Base-by-base conservation (phyloP, 2,113 vertebrate species). In the Ibidorhyncha struthersii region DNA sequence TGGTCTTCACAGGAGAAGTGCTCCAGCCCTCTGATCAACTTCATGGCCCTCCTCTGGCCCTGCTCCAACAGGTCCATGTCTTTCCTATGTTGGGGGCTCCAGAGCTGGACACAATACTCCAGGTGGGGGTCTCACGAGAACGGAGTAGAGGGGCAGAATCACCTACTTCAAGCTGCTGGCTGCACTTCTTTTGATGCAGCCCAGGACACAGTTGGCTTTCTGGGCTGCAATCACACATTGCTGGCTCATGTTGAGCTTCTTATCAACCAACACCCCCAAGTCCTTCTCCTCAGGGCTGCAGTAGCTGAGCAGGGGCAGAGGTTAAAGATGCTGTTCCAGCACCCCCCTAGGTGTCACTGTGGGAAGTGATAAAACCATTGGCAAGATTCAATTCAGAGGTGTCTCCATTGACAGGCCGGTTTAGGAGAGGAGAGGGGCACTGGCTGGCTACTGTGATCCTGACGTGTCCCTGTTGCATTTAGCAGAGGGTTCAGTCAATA, bases 321-420 rank as follows among this genome's bases (percentile, higher is more conserved):
- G n/a, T 5, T 7, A 22, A 5, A 36, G 36, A 1, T 4, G 72
- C 36, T 53, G 77, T 10, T 66, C 65, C 76, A 12, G 11, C 88
- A 1, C 30, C 7, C 3, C 9, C 18, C 5, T 2, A 2, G 7
- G 27, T 2, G 3, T 15, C 43, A 4, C 26, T 10, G 56, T 4
- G 25, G 62, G 1, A 19, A 45, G 45, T 45, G 82, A 7, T 9
- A 32, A 29, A 36, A 10, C 12, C 2, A 2, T 3, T 3, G 61
- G 25, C 67, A 45, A 50, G 49, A 2, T 29, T 40, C 62, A 18
- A 0, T 45, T 45, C 49, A 3, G 34, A 47, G 34, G 25, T 21
- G 22, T 41, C 18, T 29, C 14, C 27, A 1, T 4, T 4, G 63
- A 27, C 12, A 5, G 50, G n/a, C 6, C 6, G 0, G 41, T 36